Evolutionary conservation across 2,113 vertebrate genomes (phyloP).

Genomic region (Menura novaehollandiae): DNA sequence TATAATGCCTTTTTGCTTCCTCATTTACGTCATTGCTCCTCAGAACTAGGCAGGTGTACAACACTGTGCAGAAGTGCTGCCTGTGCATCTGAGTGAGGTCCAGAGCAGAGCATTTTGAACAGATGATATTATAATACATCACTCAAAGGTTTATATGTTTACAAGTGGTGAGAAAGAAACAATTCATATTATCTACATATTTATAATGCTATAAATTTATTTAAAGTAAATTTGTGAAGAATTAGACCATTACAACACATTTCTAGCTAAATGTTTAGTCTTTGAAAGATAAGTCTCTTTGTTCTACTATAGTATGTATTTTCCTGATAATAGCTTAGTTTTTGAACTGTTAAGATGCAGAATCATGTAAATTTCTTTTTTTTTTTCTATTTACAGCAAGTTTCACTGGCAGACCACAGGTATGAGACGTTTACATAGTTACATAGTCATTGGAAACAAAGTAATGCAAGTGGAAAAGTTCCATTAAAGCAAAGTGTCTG

Average conservation of each 20-base stretch:
- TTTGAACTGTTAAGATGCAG: neutral
- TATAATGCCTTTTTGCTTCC: neutral
- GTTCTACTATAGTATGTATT: neutral
- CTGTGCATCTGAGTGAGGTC: neutral
- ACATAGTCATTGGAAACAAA: neutral
- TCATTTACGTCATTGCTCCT: neutral
- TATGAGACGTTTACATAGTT: slow-evolving; percentile 42
- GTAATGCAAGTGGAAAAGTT: neutral
- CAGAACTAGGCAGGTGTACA: neutral
- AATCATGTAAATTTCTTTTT: neutral
- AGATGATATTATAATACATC: neutral
- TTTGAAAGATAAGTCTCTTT: neutral
- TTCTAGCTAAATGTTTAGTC: neutral
- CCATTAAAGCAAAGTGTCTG: neutral
- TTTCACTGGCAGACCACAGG: slow-evolving; percentile 75
- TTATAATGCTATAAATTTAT: neutral
- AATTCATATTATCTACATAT: neutral
- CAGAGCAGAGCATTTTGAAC: neutral
- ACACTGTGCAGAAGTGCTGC: neutral
- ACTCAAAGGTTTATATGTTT: neutral
- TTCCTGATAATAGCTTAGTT: neutral
- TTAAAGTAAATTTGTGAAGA: neutral
- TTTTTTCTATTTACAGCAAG: slow-evolving; percentile 73
- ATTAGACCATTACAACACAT: neutral
- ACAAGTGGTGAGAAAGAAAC: neutral